These are phyloP conservation scores for Tetragonisca angustula DNA, from an alignment of 2,888 invertebrate species.

Conservation along the genomic window DNA sequence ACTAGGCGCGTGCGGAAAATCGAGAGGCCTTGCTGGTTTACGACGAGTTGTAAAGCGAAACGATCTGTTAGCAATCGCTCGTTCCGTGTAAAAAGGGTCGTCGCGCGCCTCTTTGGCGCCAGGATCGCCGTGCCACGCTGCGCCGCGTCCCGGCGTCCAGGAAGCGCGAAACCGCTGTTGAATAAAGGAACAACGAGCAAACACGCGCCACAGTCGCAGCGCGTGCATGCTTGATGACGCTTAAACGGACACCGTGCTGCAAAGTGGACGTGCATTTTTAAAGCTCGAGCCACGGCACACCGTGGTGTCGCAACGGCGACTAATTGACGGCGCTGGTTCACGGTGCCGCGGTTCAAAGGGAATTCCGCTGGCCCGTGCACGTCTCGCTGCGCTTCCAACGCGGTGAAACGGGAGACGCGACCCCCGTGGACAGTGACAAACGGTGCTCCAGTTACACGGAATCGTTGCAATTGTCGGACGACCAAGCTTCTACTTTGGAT, in stretches of 20 bases:
- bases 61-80: slow-evolving; percentile 30
- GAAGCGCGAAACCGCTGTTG: slow-evolving; percentile 31
- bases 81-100: slow-evolving; percentile 7
- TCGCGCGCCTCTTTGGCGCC: background rate
- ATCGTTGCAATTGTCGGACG: background rate
- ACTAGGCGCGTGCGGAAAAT: background rate
- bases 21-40: slow-evolving; percentile 15
- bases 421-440: slow-evolving; percentile 4
- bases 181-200: slow-evolving; percentile 25
- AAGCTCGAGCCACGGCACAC: slow-evolving; percentile 3
- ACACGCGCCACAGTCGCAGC: background rate
- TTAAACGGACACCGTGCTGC: slow-evolving; percentile 26
- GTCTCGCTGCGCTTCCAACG: background rate
- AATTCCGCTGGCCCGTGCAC: slow-evolving; percentile 21
- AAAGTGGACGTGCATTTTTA: slow-evolving; percentile 56
- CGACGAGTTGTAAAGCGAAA: slow-evolving; percentile 30
- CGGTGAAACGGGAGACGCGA: slow-evolving; percentile 10
- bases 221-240: background rate
- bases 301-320: background rate
- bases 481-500: background rate
- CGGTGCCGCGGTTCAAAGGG: slow-evolving; percentile 31
- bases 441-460: background rate
- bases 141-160: background rate
- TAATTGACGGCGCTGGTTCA: background rate
- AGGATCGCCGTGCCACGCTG: background rate